These are phyloP conservation scores for Mylabris phalerata DNA, from an alignment of 1,140 invertebrate genomes.

Conservation along the genomic window DNA sequence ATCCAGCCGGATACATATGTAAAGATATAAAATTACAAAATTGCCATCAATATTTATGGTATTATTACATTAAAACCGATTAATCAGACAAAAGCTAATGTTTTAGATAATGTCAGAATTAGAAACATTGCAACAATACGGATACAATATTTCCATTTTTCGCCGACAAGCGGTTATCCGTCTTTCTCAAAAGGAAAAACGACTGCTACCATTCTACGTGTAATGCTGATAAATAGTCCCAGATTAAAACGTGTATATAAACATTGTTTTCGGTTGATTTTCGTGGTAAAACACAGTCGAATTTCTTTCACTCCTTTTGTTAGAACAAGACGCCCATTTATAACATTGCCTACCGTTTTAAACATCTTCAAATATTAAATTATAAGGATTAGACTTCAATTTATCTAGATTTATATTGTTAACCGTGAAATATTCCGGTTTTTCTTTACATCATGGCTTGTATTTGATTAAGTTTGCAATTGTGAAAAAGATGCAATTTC, in stretches of 20 bases:
- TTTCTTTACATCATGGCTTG: neutral
- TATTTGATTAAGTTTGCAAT: no score
- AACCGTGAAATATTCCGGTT: slow-evolving; percentile 16
- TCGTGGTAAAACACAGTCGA: slow-evolving; percentile 4
- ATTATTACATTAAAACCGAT: slow-evolving; percentile 23
- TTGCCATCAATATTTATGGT: neutral
- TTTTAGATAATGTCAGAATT: slow-evolving; percentile 27
- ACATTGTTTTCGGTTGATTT: slow-evolving; percentile 11
- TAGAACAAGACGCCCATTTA: slow-evolving; percentile 2
- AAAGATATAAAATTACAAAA: no score
- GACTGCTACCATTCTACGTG: slow-evolving; percentile 7
- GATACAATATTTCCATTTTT: slow-evolving; percentile 32
- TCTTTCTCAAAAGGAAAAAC: slow-evolving; percentile 21
- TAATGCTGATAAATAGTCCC: slow-evolving; percentile 29
- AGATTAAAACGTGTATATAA: slow-evolving; percentile 20
- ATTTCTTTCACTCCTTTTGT: slow-evolving; percentile 14
- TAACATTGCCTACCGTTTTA: slow-evolving; percentile 13
- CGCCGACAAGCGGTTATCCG: slow-evolving; percentile 19
- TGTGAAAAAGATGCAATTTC: no score
- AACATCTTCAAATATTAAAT: slow-evolving; percentile 19
- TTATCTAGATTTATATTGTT: slow-evolving; percentile 13
- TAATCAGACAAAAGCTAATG: slow-evolving; percentile 20
- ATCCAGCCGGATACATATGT: no score
- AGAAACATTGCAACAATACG: slow-evolving; percentile 23
- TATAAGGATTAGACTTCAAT: slow-evolving; percentile 14